These are phyloP conservation scores for Mantis religiosa DNA, from an alignment of 2,888 invertebrate species.

Conservation along the genomic window DNA sequence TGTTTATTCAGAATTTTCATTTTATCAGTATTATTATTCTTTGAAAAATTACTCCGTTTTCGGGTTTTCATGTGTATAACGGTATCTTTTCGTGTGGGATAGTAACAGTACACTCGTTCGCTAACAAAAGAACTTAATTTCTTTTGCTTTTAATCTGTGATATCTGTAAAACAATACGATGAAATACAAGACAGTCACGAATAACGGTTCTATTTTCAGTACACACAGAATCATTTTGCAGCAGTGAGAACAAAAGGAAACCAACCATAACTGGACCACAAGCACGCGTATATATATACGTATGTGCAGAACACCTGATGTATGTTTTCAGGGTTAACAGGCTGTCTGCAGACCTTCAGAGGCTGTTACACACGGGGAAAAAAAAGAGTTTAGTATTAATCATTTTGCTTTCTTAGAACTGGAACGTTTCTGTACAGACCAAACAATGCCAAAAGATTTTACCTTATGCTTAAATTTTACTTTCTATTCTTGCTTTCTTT, in stretches of 20 bases:
- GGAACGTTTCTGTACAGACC: background rate
- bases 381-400: background rate
- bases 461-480: too few relatives aligned
- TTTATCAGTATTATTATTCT: too few relatives aligned
- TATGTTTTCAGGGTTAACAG: background rate
- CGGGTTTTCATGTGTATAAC: too few relatives aligned
- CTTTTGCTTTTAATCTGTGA: too few relatives aligned
- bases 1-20: too few relatives aligned
- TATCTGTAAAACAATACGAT: background rate
- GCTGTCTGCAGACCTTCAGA: background rate
- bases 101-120: too few relatives aligned
- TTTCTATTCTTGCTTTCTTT: too few relatives aligned
- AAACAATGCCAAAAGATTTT: too few relatives aligned
- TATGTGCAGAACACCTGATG: background rate
- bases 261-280: background rate
- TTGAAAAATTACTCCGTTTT: too few relatives aligned
- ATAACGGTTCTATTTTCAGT: background rate
- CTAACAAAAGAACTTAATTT: too few relatives aligned
- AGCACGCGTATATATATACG: background rate
- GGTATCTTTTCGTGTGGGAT: too few relatives aligned
- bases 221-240: background rate
- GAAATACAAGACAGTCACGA: background rate
- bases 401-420: background rate
- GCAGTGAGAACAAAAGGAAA: background rate
- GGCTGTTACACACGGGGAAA: background rate